phyloP scores from a whole-genome alignment of 35 echinoderm and acorn worm species.

The Heliocidaris tuberculata region DNA sequence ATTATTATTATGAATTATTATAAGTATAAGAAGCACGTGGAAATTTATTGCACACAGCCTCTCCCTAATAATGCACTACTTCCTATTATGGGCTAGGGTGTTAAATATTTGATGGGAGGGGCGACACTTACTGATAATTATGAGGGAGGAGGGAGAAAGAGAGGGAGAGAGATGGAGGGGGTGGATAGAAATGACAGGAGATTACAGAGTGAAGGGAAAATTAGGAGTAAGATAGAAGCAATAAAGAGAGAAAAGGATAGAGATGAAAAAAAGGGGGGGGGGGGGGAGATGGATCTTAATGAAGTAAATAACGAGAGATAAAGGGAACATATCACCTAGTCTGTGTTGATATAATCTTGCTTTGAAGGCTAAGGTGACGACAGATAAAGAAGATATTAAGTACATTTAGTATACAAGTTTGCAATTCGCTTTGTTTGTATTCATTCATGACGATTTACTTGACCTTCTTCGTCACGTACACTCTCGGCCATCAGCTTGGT shows the following conservation, averaged over 20 bases:
- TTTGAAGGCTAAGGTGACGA: not conserved
- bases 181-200: too few relatives aligned
- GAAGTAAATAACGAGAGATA: not conserved
- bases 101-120: not conserved
- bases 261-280: too few relatives aligned
- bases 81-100: not conserved
- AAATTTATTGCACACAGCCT: not conserved
- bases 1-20: not conserved
- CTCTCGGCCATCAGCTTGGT: not conserved
- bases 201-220: too few relatives aligned
- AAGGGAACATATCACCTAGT: not conserved
- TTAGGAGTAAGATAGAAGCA: too few relatives aligned
- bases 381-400: not conserved
- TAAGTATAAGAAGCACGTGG: not conserved
- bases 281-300: too few relatives aligned
- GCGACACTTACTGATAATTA: not conserved
- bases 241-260: too few relatives aligned
- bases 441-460: not conserved
- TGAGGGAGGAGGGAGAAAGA: too few relatives aligned
- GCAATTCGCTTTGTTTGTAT: not conserved
- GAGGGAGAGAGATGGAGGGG: too few relatives aligned
- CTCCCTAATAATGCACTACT: not conserved
- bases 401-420: too few relatives aligned
- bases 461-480: not conserved
- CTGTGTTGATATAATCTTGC: not conserved